These are phyloP conservation scores for Acridotheres tristis DNA, from an alignment of 2,797 vertebrate species.

Conservation along the genomic window DNA sequence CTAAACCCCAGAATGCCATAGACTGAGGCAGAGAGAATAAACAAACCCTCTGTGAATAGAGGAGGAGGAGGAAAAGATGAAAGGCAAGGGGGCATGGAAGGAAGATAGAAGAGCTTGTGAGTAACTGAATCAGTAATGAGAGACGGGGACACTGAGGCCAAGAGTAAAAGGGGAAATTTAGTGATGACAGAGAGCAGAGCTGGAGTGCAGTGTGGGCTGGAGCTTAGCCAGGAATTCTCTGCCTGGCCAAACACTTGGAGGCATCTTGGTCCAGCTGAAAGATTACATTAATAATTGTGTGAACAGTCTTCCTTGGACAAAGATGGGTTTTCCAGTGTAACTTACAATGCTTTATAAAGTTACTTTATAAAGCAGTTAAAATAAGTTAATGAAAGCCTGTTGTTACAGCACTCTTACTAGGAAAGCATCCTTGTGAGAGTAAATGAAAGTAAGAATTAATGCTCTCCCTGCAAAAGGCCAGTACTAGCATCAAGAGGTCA, in stretches of 20 bases:
- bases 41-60: not conserved
- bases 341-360: not conserved
- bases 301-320: not conserved
- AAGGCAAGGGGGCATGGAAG: not conserved
- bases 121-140: not conserved
- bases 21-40: not conserved
- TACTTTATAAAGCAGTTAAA: not conserved
- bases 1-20: not conserved
- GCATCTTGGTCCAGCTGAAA: not conserved
- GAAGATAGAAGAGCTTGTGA: not conserved
- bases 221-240: not conserved
- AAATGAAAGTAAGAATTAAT: not conserved
- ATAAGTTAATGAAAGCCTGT: not conserved
- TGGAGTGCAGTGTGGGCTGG: not conserved
- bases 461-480: not conserved
- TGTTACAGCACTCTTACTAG: not conserved
- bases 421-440: not conserved
- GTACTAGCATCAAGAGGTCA: not conserved
- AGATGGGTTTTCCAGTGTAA: not conserved
- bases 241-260: not conserved
- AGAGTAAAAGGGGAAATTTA: not conserved
- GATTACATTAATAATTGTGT: not conserved
- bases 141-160: not conserved
- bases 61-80: not conserved
- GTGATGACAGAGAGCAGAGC: not conserved